Conservation (phyloP, 2,888 invertebrate species). For the Caenorhabditis becei region DNA sequence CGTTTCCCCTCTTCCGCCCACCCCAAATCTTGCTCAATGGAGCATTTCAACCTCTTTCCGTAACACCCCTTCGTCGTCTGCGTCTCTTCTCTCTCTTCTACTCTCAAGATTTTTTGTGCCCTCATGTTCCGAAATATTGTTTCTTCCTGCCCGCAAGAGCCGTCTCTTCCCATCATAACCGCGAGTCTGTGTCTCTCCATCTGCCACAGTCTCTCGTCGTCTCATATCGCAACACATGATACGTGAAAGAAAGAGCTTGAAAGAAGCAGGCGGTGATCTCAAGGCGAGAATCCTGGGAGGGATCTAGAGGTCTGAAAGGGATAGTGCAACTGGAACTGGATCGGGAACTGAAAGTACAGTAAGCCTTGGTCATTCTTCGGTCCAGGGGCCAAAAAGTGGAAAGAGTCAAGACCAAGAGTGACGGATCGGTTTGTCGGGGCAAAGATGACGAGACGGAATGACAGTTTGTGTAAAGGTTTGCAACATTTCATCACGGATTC, state of each 20-base stretch:
- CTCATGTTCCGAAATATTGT: slow-evolving; percentile 34
- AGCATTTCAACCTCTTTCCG: slow-evolving; percentile 25
- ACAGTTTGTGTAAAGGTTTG: slow-evolving; percentile 55
- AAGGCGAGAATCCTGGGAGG: not conserved
- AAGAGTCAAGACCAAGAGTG: slow-evolving; percentile 29
- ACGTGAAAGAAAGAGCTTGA: slow-evolving; percentile 20
- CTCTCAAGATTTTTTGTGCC: not conserved
- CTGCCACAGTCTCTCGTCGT: not conserved
- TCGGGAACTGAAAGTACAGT: not conserved
- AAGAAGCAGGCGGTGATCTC: not conserved
- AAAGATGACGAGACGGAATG: slow-evolving; percentile 33
- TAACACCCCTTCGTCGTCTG: not conserved
- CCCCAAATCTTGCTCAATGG: slow-evolving; percentile 38
- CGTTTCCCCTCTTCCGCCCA: slow-evolving; percentile 12
- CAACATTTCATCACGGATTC: slow-evolving; percentile 46
- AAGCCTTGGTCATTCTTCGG: slow-evolving; percentile 26
- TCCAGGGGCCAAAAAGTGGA: slow-evolving; percentile 2
- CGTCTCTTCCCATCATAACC: slow-evolving; percentile 48
- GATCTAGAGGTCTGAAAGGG: not conserved
- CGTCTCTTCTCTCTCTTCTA: slow-evolving; percentile 15
- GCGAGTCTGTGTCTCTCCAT: slow-evolving; percentile 29
- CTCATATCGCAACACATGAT: slow-evolving; percentile 43
- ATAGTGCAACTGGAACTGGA: not conserved
- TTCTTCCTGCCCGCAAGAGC: slow-evolving; percentile 13
- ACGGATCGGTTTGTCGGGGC: slow-evolving; percentile 26